Conservation (phyloP, 2,888 invertebrate species). For the Eilema griseolum region DNA sequence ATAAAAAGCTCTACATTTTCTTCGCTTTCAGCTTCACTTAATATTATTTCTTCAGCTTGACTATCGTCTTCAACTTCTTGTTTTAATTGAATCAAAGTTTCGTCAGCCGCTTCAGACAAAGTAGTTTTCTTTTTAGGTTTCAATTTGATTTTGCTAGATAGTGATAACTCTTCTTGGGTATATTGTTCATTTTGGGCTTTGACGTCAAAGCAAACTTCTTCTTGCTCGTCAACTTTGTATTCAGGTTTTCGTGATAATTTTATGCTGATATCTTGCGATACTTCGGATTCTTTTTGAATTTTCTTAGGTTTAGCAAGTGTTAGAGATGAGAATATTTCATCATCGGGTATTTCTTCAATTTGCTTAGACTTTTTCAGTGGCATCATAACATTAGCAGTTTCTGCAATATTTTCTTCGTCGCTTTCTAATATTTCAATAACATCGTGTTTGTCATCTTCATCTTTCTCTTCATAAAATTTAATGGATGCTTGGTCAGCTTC, state of each 20-base stretch:
- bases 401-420: slow-evolving; percentile 79
- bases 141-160: slow-evolving; percentile 90
- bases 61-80: slow-evolving; percentile 89
- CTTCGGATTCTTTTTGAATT: slow-evolving; percentile 77
- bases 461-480: slow-evolving; percentile 85
- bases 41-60: slow-evolving; percentile 89
- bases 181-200: slow-evolving; percentile 80
- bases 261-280: slow-evolving; percentile 88
- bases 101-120: slow-evolving; percentile 89
- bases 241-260: slow-evolving; percentile 90
- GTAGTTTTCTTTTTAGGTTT: slow-evolving; percentile 88
- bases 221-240: slow-evolving; percentile 89
- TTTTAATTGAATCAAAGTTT: slow-evolving; percentile 89
- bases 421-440: slow-evolving; percentile 82
- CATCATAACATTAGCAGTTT: slow-evolving; percentile 71
- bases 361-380: slow-evolving; percentile 76
- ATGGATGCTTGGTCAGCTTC: slow-evolving; percentile 93
- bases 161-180: slow-evolving; percentile 90
- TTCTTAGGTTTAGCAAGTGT: slow-evolving; percentile 70
- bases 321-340: slow-evolving; percentile 77
- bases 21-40: slow-evolving; percentile 88
- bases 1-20: slow-evolving; percentile 86
- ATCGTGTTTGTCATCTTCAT: slow-evolving; percentile 67
- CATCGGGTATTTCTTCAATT: slow-evolving; percentile 66
- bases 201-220: slow-evolving; percentile 84